Evolutionary conservation across 2,888 invertebrate genomes (phyloP).

Genomic region (Eurytoma californica): DNA sequence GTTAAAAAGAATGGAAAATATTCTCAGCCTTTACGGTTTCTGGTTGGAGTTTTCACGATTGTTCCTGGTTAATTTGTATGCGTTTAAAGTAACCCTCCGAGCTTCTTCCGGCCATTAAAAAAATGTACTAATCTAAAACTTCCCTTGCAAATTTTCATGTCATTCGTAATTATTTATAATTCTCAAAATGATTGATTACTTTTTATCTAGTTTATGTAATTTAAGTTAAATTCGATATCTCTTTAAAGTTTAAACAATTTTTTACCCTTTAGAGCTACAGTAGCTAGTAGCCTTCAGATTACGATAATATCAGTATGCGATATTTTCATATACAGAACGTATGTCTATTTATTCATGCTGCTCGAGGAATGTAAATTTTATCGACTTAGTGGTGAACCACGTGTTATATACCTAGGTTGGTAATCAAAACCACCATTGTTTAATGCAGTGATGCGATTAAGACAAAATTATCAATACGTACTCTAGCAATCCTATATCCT

Average conservation of each 20-base stretch:
- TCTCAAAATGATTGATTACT: too few species aligned
- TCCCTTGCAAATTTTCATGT: too few species aligned
- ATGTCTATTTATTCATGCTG: not conserved
- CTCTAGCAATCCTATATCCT: not conserved
- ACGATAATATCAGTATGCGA: not conserved
- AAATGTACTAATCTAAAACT: too few species aligned
- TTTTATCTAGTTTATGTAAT: too few species aligned
- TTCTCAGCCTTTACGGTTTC: slow-evolving; percentile 27
- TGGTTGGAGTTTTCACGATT: slow-evolving; percentile 16
- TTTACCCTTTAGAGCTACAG: too few species aligned
- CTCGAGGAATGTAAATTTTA: slow-evolving; percentile 25
- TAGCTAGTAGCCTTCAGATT: not conserved
- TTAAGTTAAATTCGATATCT: too few species aligned
- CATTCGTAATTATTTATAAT: too few species aligned
- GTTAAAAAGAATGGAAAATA: slow-evolving; percentile 13
- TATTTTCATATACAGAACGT: not conserved
- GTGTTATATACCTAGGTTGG: not conserved
- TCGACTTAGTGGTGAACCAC: not conserved
- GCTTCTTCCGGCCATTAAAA: too few species aligned
- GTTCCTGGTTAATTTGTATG: too few species aligned
- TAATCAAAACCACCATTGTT: slow-evolving; percentile 5
- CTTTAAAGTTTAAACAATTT: too few species aligned
- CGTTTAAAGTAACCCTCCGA: too few species aligned
- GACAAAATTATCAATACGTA: slow-evolving; percentile 3
- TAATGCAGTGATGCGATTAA: not conserved